Evolutionary conservation across 2,797 vertebrate species (phyloP), one percentile per base, ranked within the genome.

Genomic region (Sebastes hubbsi): DNA sequence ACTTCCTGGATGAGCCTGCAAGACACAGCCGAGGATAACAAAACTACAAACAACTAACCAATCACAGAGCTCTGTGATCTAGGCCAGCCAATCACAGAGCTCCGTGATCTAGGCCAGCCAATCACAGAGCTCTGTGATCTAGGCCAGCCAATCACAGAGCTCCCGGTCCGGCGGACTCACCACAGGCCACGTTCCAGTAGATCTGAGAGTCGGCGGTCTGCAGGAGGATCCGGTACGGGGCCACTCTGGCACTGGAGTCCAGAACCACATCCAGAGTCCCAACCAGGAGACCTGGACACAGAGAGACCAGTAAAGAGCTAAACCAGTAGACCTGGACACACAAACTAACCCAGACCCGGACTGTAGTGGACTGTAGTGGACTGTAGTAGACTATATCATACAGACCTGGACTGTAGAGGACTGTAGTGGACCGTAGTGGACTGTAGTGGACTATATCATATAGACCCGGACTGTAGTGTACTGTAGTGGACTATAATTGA

Each of bases 201-300:
- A 99, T 92, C 92, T 99, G 98, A 0, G 97, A 98, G 88, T 99
- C 98, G 27, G 97, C 97, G 0, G 97, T 97, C 94, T 99, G 98
- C 64, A 99, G 97, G 71, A 99, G 95, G 85, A 99, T 99, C 74
- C 98, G 95, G 91, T 99, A 99, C 0, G 98, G 98, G 27, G 98
- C 98, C 46, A 98, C 97, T 6, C 98, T 94, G 76, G 98, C 98
- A 20, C 98, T 99, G 63, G 98, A 99, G 93, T 99, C 98, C 93
- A 99, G 93, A 74, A 99, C 98, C 59, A 99, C 98, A 2, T 99
- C 98, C 70, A 99, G 81, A 0, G 98, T 99, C 72, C 98, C 98
- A 52, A 99, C 98, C 12, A 94, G 82, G 2, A 94, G 88, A 68
- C 93, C 93, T 93, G 11, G 7, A 82, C 4, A 64, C 36, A 84